A percentile compares a stretch with the other conserved stretches of the same genome.
These are phyloP conservation scores for Hyperoplus immaculatus DNA, from an alignment of 2,797 vertebrate genomes.

Conservation along the genomic window DNA sequence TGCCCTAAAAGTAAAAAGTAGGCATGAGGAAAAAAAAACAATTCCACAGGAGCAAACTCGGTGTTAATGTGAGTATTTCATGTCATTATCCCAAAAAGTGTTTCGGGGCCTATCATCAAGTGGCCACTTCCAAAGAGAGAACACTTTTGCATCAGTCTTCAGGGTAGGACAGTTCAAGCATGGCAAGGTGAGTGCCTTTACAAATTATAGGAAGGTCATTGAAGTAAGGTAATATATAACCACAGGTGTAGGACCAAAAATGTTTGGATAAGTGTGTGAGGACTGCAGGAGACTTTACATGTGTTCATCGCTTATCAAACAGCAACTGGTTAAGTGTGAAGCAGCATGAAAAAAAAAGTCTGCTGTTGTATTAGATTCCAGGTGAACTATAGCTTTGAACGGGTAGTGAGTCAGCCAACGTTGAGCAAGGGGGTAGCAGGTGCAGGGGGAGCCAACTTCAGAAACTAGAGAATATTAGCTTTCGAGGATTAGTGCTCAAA, in stretches of 20 bases:
- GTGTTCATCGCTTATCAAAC: constrained; percentile 66
- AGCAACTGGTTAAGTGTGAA: constrained; percentile 67
- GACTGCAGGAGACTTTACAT: constrained; percentile 48
- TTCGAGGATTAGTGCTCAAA: constrained; percentile 86
- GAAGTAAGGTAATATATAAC: constrained; percentile 75
- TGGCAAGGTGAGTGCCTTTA: constrained; percentile 73
- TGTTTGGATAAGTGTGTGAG: constrained; percentile 61
- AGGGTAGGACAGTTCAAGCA: constrained; percentile 78
- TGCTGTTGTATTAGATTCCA: constrained; percentile 73
- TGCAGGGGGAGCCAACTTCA: constrained; percentile 68
- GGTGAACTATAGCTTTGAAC: constrained; percentile 69
- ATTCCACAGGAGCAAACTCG: constrained; percentile 76
- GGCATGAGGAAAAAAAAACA: constrained; percentile 68
- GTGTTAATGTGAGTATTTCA: constrained; percentile 58
- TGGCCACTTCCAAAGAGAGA: constrained; percentile 68
- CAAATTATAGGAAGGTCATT: constrained; percentile 72
- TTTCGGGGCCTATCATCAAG: constrained; percentile 65
- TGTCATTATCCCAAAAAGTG: constrained; percentile 75
- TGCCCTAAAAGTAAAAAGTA: constrained; percentile 67
- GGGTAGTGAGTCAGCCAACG: constrained; percentile 70
- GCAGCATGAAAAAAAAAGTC: constrained; percentile 76
- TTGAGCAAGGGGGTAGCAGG: constrained; percentile 61
- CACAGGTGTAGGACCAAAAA: constrained; percentile 79
- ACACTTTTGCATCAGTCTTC: constrained; percentile 77
- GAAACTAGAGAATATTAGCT: constrained; percentile 79